A percentile compares a stretch with the other conserved stretches of the same genome.
These are phyloP conservation scores for Brienomyrus brachyistius DNA, from an alignment of 2,113 vertebrate genomes.

Conservation along the genomic window DNA sequence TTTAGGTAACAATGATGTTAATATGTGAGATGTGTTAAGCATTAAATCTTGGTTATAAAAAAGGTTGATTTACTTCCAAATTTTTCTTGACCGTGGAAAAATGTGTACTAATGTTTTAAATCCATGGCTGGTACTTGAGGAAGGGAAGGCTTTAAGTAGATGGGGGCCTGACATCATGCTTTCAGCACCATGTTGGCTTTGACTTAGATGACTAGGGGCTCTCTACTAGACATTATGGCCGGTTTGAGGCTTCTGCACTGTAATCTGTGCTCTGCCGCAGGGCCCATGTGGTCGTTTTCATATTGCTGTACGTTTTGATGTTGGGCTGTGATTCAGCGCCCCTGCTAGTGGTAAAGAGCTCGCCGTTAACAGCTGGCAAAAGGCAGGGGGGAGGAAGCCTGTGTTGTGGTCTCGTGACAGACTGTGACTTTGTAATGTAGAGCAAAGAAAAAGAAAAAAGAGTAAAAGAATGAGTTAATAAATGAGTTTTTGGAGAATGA, in stretches of 20 bases:
- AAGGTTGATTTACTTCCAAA: background rate
- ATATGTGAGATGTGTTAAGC: background rate
- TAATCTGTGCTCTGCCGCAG: constrained; percentile 1
- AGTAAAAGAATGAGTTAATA: background rate
- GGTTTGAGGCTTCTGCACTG: constrained; percentile 6
- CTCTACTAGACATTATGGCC: background rate
- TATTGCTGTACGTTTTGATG: constrained; percentile 10
- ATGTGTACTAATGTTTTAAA: background rate
- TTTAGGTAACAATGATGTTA: background rate
- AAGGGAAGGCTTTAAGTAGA: background rate
- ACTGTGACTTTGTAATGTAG: background rate
- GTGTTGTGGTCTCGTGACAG: background rate
- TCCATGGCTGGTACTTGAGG: background rate
- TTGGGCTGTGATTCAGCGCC: background rate
- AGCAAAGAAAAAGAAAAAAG: background rate
- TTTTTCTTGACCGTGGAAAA: background rate
- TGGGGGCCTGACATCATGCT: background rate
- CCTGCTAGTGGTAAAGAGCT: constrained; percentile 8
- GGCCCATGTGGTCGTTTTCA: constrained; percentile 16
- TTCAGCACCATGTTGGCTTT: background rate
- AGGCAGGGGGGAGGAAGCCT: constrained; percentile 7
- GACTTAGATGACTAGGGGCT: background rate
- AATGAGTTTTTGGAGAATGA: background rate
- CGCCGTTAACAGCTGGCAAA: constrained; percentile 22
- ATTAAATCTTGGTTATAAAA: background rate